Percentiles rank a stretch among this genome's conserved stretches.
These are phyloP conservation scores for Acromyrmex echinatior DNA, from an alignment of 1,140 invertebrate genomes.

Conservation along the genomic window DNA sequence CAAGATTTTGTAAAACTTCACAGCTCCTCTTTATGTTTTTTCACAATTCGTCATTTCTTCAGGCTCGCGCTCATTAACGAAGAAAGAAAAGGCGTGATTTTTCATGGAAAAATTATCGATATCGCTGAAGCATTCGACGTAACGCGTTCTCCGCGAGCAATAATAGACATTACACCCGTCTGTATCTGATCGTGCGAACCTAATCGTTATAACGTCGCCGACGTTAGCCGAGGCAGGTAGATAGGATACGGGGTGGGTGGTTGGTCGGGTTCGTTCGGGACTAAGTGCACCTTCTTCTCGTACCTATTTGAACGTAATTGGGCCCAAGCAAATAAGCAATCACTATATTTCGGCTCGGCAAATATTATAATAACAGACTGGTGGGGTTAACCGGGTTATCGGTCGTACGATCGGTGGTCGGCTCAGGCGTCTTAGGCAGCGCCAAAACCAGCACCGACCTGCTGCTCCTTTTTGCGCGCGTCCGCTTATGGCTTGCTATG, in stretches of 20 bases:
- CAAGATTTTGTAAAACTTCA: not conserved
- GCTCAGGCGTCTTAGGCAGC: conserved; percentile 80
- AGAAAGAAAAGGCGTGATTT: conserved; percentile 33
- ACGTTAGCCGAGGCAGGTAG: conserved; percentile 47
- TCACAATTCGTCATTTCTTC: conserved; percentile 16
- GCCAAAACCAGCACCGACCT: conserved; percentile 79
- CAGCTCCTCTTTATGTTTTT: not conserved
- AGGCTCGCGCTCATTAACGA: not conserved
- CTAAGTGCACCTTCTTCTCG: conserved; percentile 37
- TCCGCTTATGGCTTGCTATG: conserved; percentile 31
- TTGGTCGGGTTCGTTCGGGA: conserved; percentile 29
- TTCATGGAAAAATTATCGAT: conserved; percentile 64
- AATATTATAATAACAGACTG: conserved; percentile 83
- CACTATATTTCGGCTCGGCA: conserved; percentile 82
- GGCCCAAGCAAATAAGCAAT: conserved; percentile 82
- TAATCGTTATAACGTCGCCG: conserved; percentile 64
- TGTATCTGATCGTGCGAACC: conserved; percentile 68
- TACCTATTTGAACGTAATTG: conserved; percentile 75
- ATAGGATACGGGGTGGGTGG: conserved; percentile 55
- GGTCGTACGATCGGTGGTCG: conserved; percentile 76
- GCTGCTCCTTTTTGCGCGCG: conserved; percentile 69
- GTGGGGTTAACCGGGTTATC: conserved; percentile 81
- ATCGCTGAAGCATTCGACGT: conserved; percentile 61
- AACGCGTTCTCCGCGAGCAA: conserved; percentile 47
- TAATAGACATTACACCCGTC: conserved; percentile 62